A percentile compares a stretch with the other conserved stretches of the same genome.
These are phyloP conservation scores for Nanorana parkeri DNA, from an alignment of 2,113 vertebrate species.

Conservation along the genomic window DNA sequence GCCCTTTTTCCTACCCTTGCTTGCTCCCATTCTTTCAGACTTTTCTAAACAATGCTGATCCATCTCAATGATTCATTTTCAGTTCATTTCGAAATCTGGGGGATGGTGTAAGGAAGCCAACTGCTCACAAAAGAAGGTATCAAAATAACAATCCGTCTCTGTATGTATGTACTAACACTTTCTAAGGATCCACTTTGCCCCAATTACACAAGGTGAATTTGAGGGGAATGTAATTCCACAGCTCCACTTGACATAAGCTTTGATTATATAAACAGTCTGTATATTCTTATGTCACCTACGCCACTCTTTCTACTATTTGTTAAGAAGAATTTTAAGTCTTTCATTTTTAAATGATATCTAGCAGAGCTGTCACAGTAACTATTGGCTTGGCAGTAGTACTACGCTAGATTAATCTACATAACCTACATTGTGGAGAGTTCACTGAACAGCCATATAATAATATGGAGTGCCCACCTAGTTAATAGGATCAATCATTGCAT, in stretches of 20 bases:
- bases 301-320: too few species aligned
- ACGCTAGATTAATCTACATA: too few species aligned
- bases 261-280: background rate
- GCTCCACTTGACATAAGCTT: background rate
- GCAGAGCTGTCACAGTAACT: too few species aligned
- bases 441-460: too few species aligned
- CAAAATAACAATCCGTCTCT: constrained; percentile 70
- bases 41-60: constrained; percentile 69
- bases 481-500: too few species aligned
- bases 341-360: too few species aligned
- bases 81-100: constrained; percentile 85
- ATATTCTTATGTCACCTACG: too few species aligned
- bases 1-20: background rate
- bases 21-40: constrained; percentile 16
- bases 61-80: constrained; percentile 82
- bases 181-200: background rate
- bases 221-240: background rate
- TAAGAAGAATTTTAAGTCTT: too few species aligned
- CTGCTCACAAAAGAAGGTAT: constrained; percentile 97
- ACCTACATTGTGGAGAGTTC: too few species aligned
- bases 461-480: too few species aligned
- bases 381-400: too few species aligned
- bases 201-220: background rate
- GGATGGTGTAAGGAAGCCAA: constrained; percentile 85
- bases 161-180: constrained; percentile 71